Evolutionary conservation across 2,888 invertebrate species (phyloP).

Genomic region (Anticlea derivata): DNA sequence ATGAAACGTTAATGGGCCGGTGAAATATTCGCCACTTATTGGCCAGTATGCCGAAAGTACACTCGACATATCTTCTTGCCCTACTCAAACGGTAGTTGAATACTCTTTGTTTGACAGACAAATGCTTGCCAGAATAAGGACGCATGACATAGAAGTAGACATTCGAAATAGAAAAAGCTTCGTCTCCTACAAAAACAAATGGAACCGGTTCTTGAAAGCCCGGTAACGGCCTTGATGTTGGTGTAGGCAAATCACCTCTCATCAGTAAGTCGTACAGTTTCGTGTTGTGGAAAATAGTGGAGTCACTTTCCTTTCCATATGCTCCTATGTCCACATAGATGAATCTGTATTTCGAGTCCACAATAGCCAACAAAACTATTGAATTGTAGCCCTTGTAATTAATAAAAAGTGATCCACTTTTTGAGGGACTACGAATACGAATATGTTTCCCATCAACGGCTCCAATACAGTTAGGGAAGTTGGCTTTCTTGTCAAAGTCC

Average conservation of each 20-base stretch:
- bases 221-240: conserved; percentile 21
- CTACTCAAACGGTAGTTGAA: conserved; percentile 8
- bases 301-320: conserved; percentile 40
- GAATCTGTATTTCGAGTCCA: conserved; percentile 16
- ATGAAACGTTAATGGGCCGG: conserved; percentile 16
- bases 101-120: conserved; percentile 23
- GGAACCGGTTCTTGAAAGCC: conserved; percentile 9
- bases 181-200: conserved; percentile 23
- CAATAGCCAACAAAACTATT: conserved; percentile 29
- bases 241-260: conserved; percentile 19
- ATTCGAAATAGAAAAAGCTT: conserved; percentile 32
- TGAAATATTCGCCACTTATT: conserved; percentile 32
- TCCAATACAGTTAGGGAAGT: conserved; percentile 33
- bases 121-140: conserved; percentile 28
- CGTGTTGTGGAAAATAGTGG: conserved; percentile 39
- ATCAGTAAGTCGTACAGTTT: conserved; percentile 36
- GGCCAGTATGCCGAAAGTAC: conserved; percentile 26
- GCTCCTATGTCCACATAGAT: conserved; percentile 17
- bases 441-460: conserved; percentile 34
- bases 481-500: conserved; percentile 21
- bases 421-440: neutral
- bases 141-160: conserved; percentile 33
- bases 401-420: conserved; percentile 30
- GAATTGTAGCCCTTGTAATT: conserved; percentile 32
- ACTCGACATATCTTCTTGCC: conserved; percentile 28